phyloP scores from a whole-genome alignment of 92 coral and sea anemone species.

The Metridium senile region DNA sequence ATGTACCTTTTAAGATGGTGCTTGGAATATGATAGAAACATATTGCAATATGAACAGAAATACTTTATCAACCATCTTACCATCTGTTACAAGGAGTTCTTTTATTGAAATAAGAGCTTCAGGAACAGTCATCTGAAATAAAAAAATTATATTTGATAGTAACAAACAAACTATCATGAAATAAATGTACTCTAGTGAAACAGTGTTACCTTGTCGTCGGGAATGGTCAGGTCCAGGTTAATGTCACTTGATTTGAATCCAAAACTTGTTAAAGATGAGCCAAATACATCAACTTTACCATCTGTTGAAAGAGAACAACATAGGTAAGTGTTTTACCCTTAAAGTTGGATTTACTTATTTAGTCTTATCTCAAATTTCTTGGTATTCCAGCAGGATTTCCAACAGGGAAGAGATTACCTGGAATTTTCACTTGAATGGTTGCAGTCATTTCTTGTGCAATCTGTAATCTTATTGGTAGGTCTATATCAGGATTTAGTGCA shows the following conservation, averaged over 20 bases:
- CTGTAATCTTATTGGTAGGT: conserved; percentile 57
- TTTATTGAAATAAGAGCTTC: conserved; percentile 61
- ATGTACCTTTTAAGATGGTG: background rate
- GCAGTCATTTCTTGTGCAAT: conserved; percentile 56
- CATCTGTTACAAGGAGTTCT: conserved; percentile 57
- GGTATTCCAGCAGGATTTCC: too few relatives aligned
- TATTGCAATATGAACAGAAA: background rate
- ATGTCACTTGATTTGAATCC: conserved; percentile 91
- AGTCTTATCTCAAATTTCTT: too few relatives aligned
- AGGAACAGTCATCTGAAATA: conserved; percentile 52
- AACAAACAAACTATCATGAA: too few relatives aligned
- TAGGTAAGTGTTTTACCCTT: too few relatives aligned
- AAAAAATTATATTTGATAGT: background rate
- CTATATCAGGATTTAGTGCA: conserved; percentile 73
- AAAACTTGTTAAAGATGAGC: conserved; percentile 84
- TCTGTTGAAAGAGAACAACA: conserved; percentile 61
- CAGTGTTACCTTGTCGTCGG: conserved; percentile 58
- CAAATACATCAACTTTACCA: conserved; percentile 67
- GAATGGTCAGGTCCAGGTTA: conserved; percentile 78
- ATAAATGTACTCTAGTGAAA: too few relatives aligned
- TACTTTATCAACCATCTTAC: conserved; percentile 38
- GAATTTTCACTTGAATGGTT: conserved; percentile 36
- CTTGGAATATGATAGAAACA: too few relatives aligned
- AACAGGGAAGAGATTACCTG: too few relatives aligned
- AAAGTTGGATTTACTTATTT: too few relatives aligned